Conservation (phyloP, 2,113 vertebrate species). For the Oriolus oriolus region DNA sequence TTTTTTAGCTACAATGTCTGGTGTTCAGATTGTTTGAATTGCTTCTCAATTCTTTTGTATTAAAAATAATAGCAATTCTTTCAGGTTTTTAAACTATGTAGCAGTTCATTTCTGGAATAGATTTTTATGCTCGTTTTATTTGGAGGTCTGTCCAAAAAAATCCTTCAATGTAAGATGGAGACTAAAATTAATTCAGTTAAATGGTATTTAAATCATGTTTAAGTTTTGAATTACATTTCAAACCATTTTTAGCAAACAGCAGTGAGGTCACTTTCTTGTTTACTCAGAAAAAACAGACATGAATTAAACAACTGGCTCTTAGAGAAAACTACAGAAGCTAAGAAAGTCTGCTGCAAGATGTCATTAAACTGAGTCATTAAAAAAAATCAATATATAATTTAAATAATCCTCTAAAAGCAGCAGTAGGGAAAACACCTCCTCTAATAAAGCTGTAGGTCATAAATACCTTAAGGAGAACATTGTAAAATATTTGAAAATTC, state of each 20-base stretch:
- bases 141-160: not conserved
- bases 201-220: not conserved
- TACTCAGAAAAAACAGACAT: not conserved
- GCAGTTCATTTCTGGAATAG: not conserved
- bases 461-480: not conserved
- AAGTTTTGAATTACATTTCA: not conserved
- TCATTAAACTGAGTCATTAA: not conserved
- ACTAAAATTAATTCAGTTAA: not conserved
- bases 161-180: not conserved
- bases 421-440: not conserved
- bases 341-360: not conserved
- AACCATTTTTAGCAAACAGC: not conserved
- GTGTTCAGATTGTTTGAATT: not conserved
- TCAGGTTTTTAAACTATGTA: not conserved
- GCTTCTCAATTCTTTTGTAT: not conserved
- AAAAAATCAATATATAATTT: not conserved
- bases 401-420: not conserved
- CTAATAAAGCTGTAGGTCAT: not conserved
- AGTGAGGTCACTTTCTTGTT: not conserved
- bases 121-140: not conserved
- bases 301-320: not conserved
- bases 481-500: not conserved
- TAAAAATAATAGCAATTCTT: not conserved
- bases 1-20: not conserved
- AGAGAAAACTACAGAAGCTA: not conserved